Evolutionary conservation across 2,888 invertebrate species (phyloP).

Genomic region (Exocentrus adspersus): DNA sequence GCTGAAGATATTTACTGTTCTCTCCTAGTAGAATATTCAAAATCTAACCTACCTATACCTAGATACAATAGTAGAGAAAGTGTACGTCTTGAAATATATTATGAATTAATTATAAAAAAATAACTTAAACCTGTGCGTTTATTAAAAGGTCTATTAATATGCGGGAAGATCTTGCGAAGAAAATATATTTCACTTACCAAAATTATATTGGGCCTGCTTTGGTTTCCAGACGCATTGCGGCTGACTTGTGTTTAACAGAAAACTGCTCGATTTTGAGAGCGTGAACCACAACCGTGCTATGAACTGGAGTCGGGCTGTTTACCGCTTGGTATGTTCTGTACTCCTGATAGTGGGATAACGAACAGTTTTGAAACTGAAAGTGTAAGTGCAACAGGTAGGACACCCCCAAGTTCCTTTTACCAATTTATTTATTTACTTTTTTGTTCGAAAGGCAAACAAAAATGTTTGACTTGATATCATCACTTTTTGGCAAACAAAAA

Average conservation of each 20-base stretch:
- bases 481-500: too few species aligned
- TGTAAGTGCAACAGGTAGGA: neutral
- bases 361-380: constrained; percentile 21
- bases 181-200: constrained; percentile 16
- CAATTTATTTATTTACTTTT: too few species aligned
- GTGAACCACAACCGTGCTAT: constrained; percentile 9
- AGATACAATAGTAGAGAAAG: too few species aligned
- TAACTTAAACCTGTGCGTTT: neutral
- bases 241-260: constrained; percentile 10
- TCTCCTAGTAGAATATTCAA: constrained; percentile 1
- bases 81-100: too few species aligned
- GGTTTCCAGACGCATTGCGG: constrained; percentile 20
- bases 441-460: too few species aligned
- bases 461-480: too few species aligned
- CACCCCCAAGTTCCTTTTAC: too few species aligned
- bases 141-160: neutral
- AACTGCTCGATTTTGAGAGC: constrained; percentile 9
- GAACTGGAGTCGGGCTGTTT: neutral
- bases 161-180: neutral
- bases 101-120: too few species aligned
- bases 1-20: neutral
- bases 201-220: neutral
- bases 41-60: constrained; percentile 13
- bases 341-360: constrained; percentile 5
- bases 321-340: neutral